Evolutionary conservation across 2,113 vertebrate genomes (phyloP).

Genomic region (Hippocampus barbouri): DNA sequence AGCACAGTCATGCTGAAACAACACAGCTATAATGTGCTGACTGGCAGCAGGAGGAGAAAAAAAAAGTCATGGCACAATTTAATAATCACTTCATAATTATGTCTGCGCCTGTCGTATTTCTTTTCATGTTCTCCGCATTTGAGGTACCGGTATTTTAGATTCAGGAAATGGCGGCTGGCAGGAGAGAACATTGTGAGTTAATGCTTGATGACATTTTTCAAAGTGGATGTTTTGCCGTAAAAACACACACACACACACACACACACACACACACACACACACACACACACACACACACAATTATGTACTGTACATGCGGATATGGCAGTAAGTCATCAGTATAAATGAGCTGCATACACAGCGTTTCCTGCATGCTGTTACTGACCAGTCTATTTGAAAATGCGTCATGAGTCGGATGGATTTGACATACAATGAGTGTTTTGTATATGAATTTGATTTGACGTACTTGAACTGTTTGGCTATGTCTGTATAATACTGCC

Average conservation of each 20-base stretch:
- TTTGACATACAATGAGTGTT: neutral
- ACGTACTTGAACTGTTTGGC: neutral
- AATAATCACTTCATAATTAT: slow-evolving; percentile 1
- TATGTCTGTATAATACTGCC: too few species aligned
- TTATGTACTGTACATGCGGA: slow-evolving; percentile 15
- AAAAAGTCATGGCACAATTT: neutral
- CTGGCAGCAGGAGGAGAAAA: neutral
- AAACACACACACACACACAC: neutral
- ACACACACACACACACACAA: slow-evolving; percentile 20
- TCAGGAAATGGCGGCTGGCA: slow-evolving; percentile 28
- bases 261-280: neutral
- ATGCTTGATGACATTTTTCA: slow-evolving; percentile 29
- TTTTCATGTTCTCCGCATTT: slow-evolving; percentile 8
- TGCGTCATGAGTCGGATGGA: slow-evolving; percentile 1
- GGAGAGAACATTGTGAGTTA: slow-evolving; percentile 30
- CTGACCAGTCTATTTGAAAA: slow-evolving; percentile 17
- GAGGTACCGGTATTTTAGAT: slow-evolving; percentile 14
- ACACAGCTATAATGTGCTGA: neutral
- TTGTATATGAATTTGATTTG: neutral
- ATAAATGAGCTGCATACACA: slow-evolving; percentile 34
- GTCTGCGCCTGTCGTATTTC: neutral
- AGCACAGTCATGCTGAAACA: neutral
- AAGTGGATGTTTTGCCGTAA: slow-evolving; percentile 47
- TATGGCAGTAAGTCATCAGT: slow-evolving; percentile 28
- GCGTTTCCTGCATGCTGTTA: slow-evolving; percentile 34